Percentiles rank a stretch among this genome's conserved stretches.
Conservation (phyloP, 2,888 invertebrate species). For the Cloeon dipterum region DNA sequence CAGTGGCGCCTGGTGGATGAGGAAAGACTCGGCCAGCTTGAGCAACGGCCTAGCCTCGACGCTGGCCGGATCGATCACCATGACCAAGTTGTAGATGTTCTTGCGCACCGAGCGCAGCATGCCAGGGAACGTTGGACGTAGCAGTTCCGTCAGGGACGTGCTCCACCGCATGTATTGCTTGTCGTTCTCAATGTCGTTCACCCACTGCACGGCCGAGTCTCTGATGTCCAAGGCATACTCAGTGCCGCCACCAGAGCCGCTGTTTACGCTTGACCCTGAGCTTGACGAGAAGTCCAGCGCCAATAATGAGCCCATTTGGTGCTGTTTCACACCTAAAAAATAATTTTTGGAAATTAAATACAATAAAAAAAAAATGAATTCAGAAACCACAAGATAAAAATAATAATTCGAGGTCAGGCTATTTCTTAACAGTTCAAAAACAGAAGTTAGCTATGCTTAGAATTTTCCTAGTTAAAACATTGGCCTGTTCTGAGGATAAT, state of each 20-base stretch:
- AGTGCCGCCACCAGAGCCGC: slow-evolving; percentile 20
- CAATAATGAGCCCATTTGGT: slow-evolving; percentile 28
- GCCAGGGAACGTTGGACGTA: slow-evolving; percentile 93
- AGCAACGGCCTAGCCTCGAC: slow-evolving; percentile 44
- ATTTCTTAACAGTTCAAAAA: no score
- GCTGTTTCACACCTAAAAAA: slow-evolving; percentile 33
- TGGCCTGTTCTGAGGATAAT: no score
- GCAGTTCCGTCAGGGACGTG: slow-evolving; percentile 61
- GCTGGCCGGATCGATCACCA: slow-evolving; percentile 67
- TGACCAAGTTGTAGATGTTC: slow-evolving; percentile 67
- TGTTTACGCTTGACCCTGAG: slow-evolving; percentile 15
- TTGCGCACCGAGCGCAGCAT: slow-evolving; percentile 77
- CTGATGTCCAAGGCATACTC: slow-evolving; percentile 84
- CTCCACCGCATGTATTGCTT: slow-evolving; percentile 76
- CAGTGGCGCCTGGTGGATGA: slow-evolving; percentile 73
- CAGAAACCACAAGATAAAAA: no score
- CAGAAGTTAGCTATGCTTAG: no score
- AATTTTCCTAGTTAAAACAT: no score
- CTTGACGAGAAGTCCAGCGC: slow-evolving; percentile 38
- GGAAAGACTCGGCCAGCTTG: slow-evolving; percentile 73
- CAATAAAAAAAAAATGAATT: no score
- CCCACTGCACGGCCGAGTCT: slow-evolving; percentile 78
- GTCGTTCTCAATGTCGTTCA: slow-evolving; percentile 88
- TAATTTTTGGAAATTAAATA: no score
- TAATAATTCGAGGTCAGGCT: no score